Percentiles rank a stretch among this genome's conserved stretches.
Conservation (phyloP, 92 coral and sea anemone genomes). For the Paragorgia papillata region DNA sequence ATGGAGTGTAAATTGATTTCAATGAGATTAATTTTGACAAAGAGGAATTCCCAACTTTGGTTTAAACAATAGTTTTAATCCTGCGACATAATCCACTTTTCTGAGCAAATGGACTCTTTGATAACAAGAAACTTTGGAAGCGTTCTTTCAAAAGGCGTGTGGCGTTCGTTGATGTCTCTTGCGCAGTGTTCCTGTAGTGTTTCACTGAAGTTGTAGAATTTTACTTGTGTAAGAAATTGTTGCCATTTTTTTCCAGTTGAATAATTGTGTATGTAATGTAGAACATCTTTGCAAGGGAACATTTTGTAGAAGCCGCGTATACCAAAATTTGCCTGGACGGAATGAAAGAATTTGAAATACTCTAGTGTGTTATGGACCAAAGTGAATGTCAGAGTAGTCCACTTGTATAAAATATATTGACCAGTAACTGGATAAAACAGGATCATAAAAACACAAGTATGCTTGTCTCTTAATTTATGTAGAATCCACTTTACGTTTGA, state of each 20-base stretch:
- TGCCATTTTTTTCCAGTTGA: neutral
- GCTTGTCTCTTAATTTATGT: no score
- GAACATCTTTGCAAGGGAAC: no score
- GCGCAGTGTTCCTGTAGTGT: neutral
- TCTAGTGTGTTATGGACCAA: neutral
- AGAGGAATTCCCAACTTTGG: conserved; percentile 80
- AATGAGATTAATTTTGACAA: conserved; percentile 66
- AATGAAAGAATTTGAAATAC: no score
- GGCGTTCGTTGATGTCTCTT: neutral
- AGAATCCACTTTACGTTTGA: no score
- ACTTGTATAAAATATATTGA: conserved; percentile 16
- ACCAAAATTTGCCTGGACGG: neutral
- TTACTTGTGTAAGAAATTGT: neutral
- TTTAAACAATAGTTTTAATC: conserved; percentile 21
- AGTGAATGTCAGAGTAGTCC: conserved; percentile 18
- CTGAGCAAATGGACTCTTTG: no score
- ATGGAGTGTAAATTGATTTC: conserved; percentile 36
- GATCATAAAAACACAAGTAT: no score
- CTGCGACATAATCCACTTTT: neutral
- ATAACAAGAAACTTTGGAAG: no score
- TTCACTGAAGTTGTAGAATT: neutral
- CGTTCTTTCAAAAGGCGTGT: neutral
- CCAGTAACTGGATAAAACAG: conserved; percentile 35
- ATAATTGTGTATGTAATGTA: no score
- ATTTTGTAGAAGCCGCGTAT: no score